Percentiles rank a stretch among this genome's conserved stretches.
Evolutionary conservation across 2,797 vertebrate species (phyloP).

Genomic region (Enteromius paludinosus): DNA sequence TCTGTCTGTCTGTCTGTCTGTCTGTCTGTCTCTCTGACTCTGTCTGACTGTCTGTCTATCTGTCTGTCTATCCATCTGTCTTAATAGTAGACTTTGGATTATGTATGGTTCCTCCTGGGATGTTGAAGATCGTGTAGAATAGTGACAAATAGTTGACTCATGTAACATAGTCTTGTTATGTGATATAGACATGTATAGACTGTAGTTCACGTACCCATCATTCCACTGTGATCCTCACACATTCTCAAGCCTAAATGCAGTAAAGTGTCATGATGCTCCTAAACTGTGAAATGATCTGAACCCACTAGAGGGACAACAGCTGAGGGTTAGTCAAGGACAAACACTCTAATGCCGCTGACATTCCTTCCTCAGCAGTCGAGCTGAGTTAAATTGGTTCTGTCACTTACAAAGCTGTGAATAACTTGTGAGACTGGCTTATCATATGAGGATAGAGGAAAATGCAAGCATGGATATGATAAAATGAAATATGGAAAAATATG

Average conservation of each 20-base stretch:
- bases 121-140: background rate
- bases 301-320: conserved; percentile 34
- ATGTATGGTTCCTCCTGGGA: background rate
- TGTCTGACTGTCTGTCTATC: no score
- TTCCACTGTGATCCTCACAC: background rate
- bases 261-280: conserved; percentile 9
- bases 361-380: conserved; percentile 11
- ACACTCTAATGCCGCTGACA: conserved; percentile 8
- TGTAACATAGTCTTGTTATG: background rate
- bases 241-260: background rate
- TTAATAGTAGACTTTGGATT: no score
- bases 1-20: no score
- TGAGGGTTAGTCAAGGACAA: conserved; percentile 44
- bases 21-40: no score
- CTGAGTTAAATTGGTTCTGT: conserved; percentile 50
- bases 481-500: conserved; percentile 1
- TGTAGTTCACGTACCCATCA: background rate
- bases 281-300: conserved; percentile 36
- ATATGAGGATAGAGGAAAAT: conserved; percentile 20
- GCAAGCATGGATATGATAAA: conserved; percentile 5
- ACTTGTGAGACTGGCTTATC: conserved; percentile 36
- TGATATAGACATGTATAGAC: background rate
- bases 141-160: background rate
- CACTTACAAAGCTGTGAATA: conserved; percentile 37
- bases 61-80: no score